Evolutionary conservation across 2,113 vertebrate genomes (phyloP).

Genomic region (Australoheros scitulus): DNA sequence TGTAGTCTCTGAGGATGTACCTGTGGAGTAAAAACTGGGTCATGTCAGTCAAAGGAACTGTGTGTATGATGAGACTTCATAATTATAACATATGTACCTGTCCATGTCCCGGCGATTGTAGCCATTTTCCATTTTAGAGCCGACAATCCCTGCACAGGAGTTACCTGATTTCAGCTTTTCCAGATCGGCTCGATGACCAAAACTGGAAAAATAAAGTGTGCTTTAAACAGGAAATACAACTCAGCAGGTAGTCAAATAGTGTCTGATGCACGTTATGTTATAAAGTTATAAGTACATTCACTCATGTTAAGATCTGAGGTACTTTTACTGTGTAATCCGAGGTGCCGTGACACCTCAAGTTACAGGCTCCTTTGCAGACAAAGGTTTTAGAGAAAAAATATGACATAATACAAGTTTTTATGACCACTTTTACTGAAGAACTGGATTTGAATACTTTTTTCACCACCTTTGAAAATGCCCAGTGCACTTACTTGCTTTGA

Average conservation of each 20-base stretch:
- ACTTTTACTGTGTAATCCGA: neutral
- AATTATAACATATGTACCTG: slow-evolving; percentile 37
- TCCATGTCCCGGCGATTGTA: slow-evolving; percentile 48
- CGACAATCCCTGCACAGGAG: slow-evolving; percentile 10
- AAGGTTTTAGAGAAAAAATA: neutral
- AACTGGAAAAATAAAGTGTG: slow-evolving; percentile 39
- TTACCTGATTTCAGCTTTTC: neutral
- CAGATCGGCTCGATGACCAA: neutral
- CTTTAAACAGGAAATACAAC: neutral
- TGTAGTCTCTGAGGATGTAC: slow-evolving; percentile 48
- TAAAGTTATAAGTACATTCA: neutral
- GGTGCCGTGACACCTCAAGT: neutral
- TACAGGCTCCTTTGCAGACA: neutral
- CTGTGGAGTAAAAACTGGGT: slow-evolving; percentile 39
- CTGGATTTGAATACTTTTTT: neutral
- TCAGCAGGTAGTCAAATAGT: neutral
- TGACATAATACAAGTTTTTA: neutral
- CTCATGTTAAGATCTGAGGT: neutral
- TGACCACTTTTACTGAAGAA: neutral
- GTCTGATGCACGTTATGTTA: neutral
- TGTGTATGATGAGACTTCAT: neutral
- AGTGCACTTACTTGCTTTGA: slow-evolving; percentile 54
- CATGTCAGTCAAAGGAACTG: slow-evolving; percentile 4
- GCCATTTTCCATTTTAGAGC: slow-evolving; percentile 14
- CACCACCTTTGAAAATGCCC: neutral